Evolutionary conservation across 2,888 invertebrate genomes (phyloP), one percentile per base, ranked within the genome.

Genomic region (Cetonia aurata): DNA sequence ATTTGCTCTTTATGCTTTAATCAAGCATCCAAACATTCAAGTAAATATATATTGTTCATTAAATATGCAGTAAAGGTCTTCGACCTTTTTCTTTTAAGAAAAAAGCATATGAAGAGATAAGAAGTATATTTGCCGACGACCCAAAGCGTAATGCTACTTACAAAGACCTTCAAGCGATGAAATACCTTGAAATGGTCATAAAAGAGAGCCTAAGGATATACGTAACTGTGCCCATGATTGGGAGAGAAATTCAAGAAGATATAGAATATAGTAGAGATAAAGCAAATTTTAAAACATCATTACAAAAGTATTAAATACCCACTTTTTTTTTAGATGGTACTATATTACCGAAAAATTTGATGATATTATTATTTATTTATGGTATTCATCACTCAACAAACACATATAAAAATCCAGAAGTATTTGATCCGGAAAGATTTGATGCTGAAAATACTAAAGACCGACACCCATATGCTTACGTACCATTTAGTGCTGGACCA

Each of bases 181-280:
- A 85, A 33, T 89, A 88, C 78, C 79, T 89, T 68, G 89, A 89
- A 74, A 84, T 87, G 56, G 86, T 88, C 0, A 86, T 89, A 25
- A 89, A 89, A 75, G 89, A 89, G 80, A 83, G 85, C 0, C 77
- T 89, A 15, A 83, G 89, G 62, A 74, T 88, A 4, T 88, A 87
- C 80, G 88, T 89, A 0, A 85, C 87, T 10, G 87, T 86, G 13
- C 87, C 89, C 2, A 76, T 83, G 31, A 84, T 87, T 67, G 84
- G 85, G 8, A 83, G 89, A 66, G 74, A 73, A 6, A 71, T 88
- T 1, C 79, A 78, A 0, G 83, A 87, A 73, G 87, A 89, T 75
- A 76, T 85, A 6, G 72, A 80, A 71, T 78, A 87, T 71, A 85
- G 86, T 81, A 76, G 60, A 19, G 25, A 25, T 15, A 48, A 2